Conservation (phyloP, 2,888 invertebrate species). For the Drosophila incognita region DNA sequence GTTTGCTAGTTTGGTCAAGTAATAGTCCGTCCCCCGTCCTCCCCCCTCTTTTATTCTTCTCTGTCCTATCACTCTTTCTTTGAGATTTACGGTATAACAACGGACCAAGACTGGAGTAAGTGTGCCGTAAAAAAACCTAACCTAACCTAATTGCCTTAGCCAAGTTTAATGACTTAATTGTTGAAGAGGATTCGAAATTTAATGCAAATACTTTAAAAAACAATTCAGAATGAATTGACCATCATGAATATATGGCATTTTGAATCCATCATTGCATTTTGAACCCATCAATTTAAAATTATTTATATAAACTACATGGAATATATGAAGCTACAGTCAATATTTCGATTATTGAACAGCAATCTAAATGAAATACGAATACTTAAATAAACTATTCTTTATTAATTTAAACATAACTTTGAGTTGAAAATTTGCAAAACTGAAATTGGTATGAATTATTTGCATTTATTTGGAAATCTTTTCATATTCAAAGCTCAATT, state of each 20-base stretch:
- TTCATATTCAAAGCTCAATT: slow-evolving; percentile 23
- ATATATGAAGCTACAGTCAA: not conserved
- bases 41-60: too few relatives aligned
- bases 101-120: too few relatives aligned
- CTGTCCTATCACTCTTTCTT: too few relatives aligned
- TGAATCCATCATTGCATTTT: too few relatives aligned
- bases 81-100: too few relatives aligned
- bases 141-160: too few relatives aligned
- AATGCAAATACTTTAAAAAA: not conserved
- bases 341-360: not conserved
- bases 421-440: too few relatives aligned
- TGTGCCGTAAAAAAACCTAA: too few relatives aligned
- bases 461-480: not conserved
- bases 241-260: not conserved
- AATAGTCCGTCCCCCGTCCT: too few relatives aligned
- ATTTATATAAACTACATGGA: not conserved
- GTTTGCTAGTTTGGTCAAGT: too few relatives aligned
- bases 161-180: not conserved
- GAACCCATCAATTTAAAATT: not conserved
- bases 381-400: too few relatives aligned
- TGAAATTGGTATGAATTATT: not conserved
- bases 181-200: not conserved
- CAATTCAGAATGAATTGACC: not conserved
- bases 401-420: not conserved
- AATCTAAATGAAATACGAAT: not conserved